Evolutionary conservation across 2,888 invertebrate genomes (phyloP), one percentile per base, ranked within the genome.

Genomic region (Deilephila elpenor): DNA sequence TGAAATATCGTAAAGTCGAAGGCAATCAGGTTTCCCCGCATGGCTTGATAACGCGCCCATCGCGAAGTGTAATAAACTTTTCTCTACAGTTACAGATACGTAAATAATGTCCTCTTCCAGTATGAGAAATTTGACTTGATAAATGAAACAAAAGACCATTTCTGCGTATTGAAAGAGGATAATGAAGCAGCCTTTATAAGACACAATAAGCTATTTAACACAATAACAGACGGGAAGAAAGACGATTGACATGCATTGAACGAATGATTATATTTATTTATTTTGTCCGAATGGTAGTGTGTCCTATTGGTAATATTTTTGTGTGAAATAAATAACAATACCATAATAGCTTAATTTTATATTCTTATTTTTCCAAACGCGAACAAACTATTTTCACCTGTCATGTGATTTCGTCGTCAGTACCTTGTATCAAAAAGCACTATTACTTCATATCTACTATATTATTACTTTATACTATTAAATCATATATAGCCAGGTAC

Each of bases 1-100:
- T 56, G 6, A 44, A 67, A 67, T 25, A 67, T 67, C 51, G 25
- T 44, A 67, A 51, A 67, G 67, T 51, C 17, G 67, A 67, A 67
- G 67, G 67, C 44, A 51, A 67, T 51, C 67, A 25, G 20, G 67
- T 67, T 62, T 67, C 67, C 25, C 25, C 14, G 67, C 67, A 51
- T 67, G 67, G 67, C 51, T 20, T 67, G 67, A 67, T 67, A 67
- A 20, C 67, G 25, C 11, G 32, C 51, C 67, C 67, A 67, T 67
- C 67, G 44, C 19, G 34, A 62, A 62, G 37, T 51, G 67, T 25
- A 51, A 67, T 67, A 67, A 67, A 67, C 67, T 44, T 25, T 51
- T 44, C 44, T 14, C 44, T 56, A 56, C 51, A 67, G 67, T 51
- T 44, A 44, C 67, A 14, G 6, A 67, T 51, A 51, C 51, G 44